Base-by-base conservation (phyloP, 2,797 vertebrate genomes). In the Apogon hyalosoma region DNA sequence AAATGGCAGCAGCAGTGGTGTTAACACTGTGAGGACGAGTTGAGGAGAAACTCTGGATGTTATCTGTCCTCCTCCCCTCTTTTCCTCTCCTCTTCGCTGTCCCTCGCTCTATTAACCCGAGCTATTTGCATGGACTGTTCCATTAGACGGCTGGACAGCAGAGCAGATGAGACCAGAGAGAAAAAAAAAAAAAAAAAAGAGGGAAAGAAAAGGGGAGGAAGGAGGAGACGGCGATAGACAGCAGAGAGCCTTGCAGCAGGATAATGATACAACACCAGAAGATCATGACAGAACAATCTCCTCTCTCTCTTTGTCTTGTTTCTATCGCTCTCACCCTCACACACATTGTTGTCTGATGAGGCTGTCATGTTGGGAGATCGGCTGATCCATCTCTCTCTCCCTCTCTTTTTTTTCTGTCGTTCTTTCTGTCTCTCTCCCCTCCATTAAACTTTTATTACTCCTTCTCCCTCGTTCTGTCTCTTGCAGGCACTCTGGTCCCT, bases 81-180 rank as follows among this genome's bases (percentile, higher is more conserved):
- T 21, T 43, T 39, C 38, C 33, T 38, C 28, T 55, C 31, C 33
- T 52, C 13, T n/a, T 68, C 53, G 38, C 80, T 54, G 75, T 83
- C 80, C 63, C 31, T 70, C 51, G 79, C 82, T 88, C 87, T 86
- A 86, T 88, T 91, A 90, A 83, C 66, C 78, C n/a, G 2, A 63
- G 50, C 57, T 69, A 81, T 87, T 80, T 84, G 87, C 88, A 87
- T 88, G 80, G 77, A 77, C 77, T 78, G 85, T 85, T 87, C 75
- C 67, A 89, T 90, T 87, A 88, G 79, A 63, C 16, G 57, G 21
- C 59, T 47, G 89, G 88, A 88, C 84, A 80, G 84, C 72, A 72
- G 79, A 85, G 82, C 68, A 79, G 85, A 83, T 77, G 86, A 86
- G 80, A 78, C 61, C 55, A 8, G 71, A 61, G n/a, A n/a, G n/a